Evolutionary conservation across 1,140 invertebrate species (phyloP).

Genomic region (Drosophila bocki): DNA sequence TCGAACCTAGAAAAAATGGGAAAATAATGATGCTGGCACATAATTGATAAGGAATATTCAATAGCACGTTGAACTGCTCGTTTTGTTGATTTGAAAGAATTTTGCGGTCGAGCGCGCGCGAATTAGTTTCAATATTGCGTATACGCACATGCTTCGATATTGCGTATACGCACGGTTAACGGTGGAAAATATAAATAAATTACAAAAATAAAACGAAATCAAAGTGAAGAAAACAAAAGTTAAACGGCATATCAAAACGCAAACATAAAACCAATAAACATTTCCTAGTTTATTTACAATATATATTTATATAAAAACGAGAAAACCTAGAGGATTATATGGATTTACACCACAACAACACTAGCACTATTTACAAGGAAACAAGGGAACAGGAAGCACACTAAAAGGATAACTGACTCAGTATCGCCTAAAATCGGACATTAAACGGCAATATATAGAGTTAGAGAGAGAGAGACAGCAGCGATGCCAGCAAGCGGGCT

Average conservation of each 20-base stretch:
- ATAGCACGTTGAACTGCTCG: constrained; percentile 16
- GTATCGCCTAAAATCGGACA: background rate
- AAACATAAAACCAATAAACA: constrained; percentile 39
- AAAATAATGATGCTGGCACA: constrained; percentile 1
- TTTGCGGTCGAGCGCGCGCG: constrained; percentile 22
- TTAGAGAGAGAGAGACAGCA: background rate
- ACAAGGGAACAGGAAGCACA: constrained; percentile 6
- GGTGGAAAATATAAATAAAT: constrained; percentile 2
- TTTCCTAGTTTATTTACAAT: constrained; percentile 38
- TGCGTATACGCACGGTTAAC: constrained; percentile 48
- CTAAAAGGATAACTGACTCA: constrained; percentile 7
- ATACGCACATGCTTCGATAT: constrained; percentile 13
- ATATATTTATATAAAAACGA: background rate
- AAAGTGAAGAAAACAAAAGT: constrained; percentile 14
- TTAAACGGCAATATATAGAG: background rate
- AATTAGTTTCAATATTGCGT: constrained; percentile 36
- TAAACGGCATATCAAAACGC: constrained; percentile 22
- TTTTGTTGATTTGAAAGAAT: constrained; percentile 31
- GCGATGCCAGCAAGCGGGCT: constrained; percentile 32
- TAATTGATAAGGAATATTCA: constrained; percentile 30
- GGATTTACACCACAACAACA: constrained; percentile 31
- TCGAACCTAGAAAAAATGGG: background rate
- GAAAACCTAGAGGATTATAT: constrained; percentile 3
- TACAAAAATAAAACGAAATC: constrained; percentile 12
- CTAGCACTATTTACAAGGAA: constrained; percentile 25